phyloP scores from a whole-genome alignment of 1,140 invertebrate species.

The Nomia melanderi region DNA sequence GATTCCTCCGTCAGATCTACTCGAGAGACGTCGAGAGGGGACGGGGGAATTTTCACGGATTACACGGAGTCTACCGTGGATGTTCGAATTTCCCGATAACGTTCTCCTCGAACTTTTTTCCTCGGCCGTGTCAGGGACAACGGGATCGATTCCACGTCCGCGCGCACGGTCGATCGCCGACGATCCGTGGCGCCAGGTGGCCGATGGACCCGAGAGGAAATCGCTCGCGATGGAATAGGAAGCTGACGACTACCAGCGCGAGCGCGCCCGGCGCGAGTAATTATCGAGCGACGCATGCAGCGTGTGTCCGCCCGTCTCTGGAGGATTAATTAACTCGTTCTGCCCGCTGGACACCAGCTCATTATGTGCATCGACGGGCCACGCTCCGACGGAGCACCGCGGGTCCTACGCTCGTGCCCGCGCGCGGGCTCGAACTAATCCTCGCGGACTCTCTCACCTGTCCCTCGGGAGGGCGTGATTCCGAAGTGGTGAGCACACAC shows the following conservation, averaged over 20 bases:
- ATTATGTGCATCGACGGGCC: constrained; percentile 57
- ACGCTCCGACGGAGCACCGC: constrained; percentile 6
- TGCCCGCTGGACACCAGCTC: constrained; percentile 64
- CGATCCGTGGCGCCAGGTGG: background rate
- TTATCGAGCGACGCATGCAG: constrained; percentile 62
- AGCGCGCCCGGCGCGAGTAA: constrained; percentile 60
- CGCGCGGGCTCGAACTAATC: background rate
- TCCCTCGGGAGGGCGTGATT: constrained; percentile 12
- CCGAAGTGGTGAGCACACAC: constrained; percentile 10
- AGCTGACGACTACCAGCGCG: constrained; percentile 43
- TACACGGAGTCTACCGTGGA: too few species aligned
- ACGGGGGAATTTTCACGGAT: too few species aligned
- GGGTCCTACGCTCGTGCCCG: background rate
- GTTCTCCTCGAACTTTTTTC: background rate
- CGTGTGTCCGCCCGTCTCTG: constrained; percentile 55
- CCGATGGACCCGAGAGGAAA: constrained; percentile 12
- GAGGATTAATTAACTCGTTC: constrained; percentile 72
- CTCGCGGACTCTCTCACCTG: constrained; percentile 12
- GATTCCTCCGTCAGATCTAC: too few species aligned
- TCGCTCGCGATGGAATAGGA: constrained; percentile 22
- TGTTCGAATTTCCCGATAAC: background rate
- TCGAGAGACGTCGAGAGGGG: too few species aligned
- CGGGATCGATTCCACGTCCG: background rate
- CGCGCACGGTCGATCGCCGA: background rate
- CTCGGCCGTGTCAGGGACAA: background rate